Conservation (phyloP, 2,888 invertebrate species). For the Xylota segnis region DNA sequence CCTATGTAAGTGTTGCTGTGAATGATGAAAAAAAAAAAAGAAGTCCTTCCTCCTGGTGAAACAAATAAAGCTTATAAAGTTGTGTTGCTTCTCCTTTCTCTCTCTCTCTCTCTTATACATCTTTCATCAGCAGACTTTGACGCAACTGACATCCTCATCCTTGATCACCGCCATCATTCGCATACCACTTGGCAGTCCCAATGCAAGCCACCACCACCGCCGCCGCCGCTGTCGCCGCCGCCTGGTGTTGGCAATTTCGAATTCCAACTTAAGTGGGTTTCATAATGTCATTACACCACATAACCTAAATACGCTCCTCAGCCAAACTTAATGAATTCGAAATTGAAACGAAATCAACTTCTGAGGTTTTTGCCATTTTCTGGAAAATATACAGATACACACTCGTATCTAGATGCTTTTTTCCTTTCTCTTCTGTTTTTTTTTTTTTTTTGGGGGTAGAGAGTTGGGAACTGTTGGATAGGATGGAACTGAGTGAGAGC, state of each 20-base stretch:
- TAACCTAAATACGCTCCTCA: conserved; percentile 77
- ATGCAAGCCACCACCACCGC: too few relatives aligned
- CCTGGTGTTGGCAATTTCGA: conserved; percentile 70
- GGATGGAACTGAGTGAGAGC: too few relatives aligned
- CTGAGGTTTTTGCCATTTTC: conserved; percentile 75
- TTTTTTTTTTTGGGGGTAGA: conserved; percentile 19
- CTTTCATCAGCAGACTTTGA: conserved; percentile 43
- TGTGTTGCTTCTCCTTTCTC: conserved; percentile 27
- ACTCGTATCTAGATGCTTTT: conserved; percentile 18
- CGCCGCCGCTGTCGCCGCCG: too few relatives aligned
- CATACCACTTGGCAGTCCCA: conserved; percentile 15
- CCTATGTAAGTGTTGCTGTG: conserved; percentile 1
- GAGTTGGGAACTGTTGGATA: conserved; percentile 9
- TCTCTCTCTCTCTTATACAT: too few relatives aligned
- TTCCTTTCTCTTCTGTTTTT: background rate
- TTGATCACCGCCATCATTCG: conserved; percentile 38
- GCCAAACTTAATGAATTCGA: conserved; percentile 76
- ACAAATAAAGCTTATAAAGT: conserved; percentile 70
- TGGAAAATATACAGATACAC: background rate
- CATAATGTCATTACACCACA: conserved; percentile 76
- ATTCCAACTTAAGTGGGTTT: conserved; percentile 74
- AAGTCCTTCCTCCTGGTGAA: conserved; percentile 22
- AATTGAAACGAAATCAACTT: conserved; percentile 77
- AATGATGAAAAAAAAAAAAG: conserved; percentile 40
- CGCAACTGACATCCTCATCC: conserved; percentile 66